Evolutionary conservation across 2,888 invertebrate genomes (phyloP).

Genomic region (Philereme transversata): DNA sequence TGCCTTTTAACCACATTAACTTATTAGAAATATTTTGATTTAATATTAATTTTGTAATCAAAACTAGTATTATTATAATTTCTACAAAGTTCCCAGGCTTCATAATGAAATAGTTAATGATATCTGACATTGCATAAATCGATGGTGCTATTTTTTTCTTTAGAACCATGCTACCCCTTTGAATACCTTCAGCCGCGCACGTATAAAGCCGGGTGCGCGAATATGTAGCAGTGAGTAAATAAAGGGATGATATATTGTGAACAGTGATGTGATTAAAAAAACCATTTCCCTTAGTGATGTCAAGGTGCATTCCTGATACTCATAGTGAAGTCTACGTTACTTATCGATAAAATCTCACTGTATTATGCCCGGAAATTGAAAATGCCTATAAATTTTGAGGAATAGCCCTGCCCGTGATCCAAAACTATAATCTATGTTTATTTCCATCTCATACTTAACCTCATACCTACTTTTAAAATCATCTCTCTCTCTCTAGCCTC

Average conservation of each 20-base stretch:
- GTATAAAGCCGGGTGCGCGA: conserved; percentile 74
- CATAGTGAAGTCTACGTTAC: conserved; percentile 47
- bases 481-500: too few species aligned
- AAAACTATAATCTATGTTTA: too few species aligned
- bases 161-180: conserved; percentile 51
- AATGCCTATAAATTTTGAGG: too few species aligned
- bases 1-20: background rate
- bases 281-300: conserved; percentile 76
- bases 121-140: conserved; percentile 54
- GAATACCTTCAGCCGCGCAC: conserved; percentile 57
- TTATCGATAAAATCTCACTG: conserved; percentile 37
- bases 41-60: background rate
- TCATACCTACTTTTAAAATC: too few species aligned
- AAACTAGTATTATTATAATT: conserved; percentile 2
- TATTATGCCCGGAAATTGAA: too few species aligned
- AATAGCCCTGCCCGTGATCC: too few species aligned
- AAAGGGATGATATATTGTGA: conserved; percentile 82
- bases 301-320: conserved; percentile 77
- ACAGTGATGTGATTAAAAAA: conserved; percentile 78
- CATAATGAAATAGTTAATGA: conserved; percentile 47
- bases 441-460: too few species aligned
- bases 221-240: conserved; percentile 77
- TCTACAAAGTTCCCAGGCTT: conserved; percentile 47
- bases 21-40: background rate
- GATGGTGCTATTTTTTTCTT: conserved; percentile 48